Base-by-base conservation (phyloP, 1,140 invertebrate species). In the Eciton burchellii region DNA sequence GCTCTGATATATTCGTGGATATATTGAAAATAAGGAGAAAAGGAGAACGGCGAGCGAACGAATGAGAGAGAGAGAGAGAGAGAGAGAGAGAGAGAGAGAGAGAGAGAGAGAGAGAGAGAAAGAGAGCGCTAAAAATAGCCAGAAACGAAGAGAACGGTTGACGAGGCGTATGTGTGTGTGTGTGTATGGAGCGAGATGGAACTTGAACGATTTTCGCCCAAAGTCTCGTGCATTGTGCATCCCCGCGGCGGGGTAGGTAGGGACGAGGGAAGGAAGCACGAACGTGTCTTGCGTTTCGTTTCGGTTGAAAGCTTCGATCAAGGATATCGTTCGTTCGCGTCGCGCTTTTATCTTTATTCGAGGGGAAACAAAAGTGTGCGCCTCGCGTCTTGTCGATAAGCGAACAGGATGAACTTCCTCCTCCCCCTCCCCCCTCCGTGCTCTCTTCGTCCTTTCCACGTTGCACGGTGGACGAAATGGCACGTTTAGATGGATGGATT, bases 231-330 rank as follows among this genome's bases (percentile, higher is more conserved):
- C 45, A 52, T 76, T 63, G 72, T 52, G 47, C 14, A 72, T 73
- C 56, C 16, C 19, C n/a, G 71, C 16, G 21, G 45, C 19, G 19
- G 8, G 19, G 9, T 65, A 9, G 11, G 11, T n/a, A n/a, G n/a
- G n/a, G n/a, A n/a, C n/a, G n/a, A 41, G 3, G 6, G 16, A 29
- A 29, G 63, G 29, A 56, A 79, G 49, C 49, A 35, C 24, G 52
- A 57, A 70, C 74, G 63, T 56, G 74, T 70, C 63, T 70, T 70
- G 74, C 74, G 70, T 49, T 79, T 79, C 35, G 74, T 79, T 79
- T 79, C 74, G n/a, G 49, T 79, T 79, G 74, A 68, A 79, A 79
- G 62, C 74, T 79, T 70, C 63, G 62, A 79, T 79, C 74, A 79
- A 35, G 74, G 74, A 79, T 79, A 79, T 79, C 63, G 63, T 79